Percentiles rank a stretch among this genome's conserved stretches.
phyloP scores from a whole-genome alignment of 1,140 invertebrate genomes.

The Pseudoatta argentina region DNA sequence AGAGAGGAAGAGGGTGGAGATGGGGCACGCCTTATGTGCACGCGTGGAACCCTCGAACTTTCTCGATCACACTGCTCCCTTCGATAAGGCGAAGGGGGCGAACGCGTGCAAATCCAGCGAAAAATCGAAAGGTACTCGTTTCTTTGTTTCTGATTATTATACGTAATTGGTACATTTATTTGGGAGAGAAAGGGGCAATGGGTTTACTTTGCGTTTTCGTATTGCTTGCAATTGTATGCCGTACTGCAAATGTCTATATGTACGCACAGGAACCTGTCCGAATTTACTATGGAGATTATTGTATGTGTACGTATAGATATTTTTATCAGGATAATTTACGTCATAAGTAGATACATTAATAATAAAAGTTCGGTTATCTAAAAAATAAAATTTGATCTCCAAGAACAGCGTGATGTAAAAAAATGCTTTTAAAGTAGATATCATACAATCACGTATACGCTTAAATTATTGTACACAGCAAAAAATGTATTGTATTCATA shows the following conservation, averaged over 20 bases:
- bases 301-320: no score
- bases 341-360: neutral
- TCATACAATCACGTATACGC: no score
- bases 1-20: constrained; percentile 8
- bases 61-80: constrained; percentile 62
- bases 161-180: neutral
- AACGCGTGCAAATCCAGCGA: constrained; percentile 1
- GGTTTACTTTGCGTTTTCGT: neutral
- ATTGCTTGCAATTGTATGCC: neutral
- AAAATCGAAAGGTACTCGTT: constrained; percentile 15
- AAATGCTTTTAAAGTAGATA: neutral
- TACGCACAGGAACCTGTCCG: no score
- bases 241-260: no score
- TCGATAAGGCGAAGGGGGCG: neutral
- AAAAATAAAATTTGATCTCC: neutral
- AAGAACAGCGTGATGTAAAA: neutral
- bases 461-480: no score
- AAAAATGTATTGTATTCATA: no score
- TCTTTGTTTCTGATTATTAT: constrained; percentile 3
- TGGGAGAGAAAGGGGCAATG: neutral
- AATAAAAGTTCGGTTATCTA: neutral
- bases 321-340: neutral
- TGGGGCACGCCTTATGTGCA: constrained; percentile 22
- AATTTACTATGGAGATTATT: no score
- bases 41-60: constrained; percentile 69